These are phyloP conservation scores for Eupithecia pulchellata DNA, from an alignment of 2,888 invertebrate genomes.

Conservation along the genomic window DNA sequence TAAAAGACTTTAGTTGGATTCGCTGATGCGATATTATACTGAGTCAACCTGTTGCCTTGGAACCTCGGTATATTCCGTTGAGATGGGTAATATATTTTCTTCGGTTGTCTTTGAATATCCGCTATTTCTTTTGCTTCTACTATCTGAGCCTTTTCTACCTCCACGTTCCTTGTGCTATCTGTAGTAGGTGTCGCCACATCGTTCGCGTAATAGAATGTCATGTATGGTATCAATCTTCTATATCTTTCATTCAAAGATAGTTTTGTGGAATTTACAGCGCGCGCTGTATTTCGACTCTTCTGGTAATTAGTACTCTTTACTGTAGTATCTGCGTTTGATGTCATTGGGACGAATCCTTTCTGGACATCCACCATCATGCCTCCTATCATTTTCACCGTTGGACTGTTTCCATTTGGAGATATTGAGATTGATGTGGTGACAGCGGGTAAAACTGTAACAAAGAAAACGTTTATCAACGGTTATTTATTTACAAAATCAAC, in stretches of 20 bases:
- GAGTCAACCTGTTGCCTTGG: conserved; percentile 78
- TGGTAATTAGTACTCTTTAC: conserved; percentile 53
- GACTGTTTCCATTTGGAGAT: conserved; percentile 82
- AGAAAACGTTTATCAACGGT: conserved; percentile 26
- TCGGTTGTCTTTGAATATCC: conserved; percentile 62
- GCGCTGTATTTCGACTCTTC: conserved; percentile 53
- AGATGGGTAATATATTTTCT: conserved; percentile 62
- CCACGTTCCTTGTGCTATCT: conserved; percentile 64
- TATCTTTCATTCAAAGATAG: conserved; percentile 88
- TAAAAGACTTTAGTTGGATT: conserved; percentile 76
- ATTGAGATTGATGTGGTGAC: conserved; percentile 74
- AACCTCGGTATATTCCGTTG: conserved; percentile 77
- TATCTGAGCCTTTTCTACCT: conserved; percentile 77
- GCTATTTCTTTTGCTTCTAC: conserved; percentile 62
- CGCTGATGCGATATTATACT: conserved; percentile 78
- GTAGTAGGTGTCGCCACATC: conserved; percentile 78
- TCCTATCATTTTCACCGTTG: conserved; percentile 75
- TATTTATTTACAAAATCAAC: too few relatives aligned
- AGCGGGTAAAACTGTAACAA: conserved; percentile 76
- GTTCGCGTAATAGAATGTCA: conserved; percentile 91
- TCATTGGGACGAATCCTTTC: conserved; percentile 65
- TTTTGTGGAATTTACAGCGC: conserved; percentile 59
- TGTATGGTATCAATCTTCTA: conserved; percentile 92
- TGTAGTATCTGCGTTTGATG: conserved; percentile 49
- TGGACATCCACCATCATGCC: conserved; percentile 71